Conservation (phyloP, 2,797 vertebrate species). For the Salmo trutta region DNA sequence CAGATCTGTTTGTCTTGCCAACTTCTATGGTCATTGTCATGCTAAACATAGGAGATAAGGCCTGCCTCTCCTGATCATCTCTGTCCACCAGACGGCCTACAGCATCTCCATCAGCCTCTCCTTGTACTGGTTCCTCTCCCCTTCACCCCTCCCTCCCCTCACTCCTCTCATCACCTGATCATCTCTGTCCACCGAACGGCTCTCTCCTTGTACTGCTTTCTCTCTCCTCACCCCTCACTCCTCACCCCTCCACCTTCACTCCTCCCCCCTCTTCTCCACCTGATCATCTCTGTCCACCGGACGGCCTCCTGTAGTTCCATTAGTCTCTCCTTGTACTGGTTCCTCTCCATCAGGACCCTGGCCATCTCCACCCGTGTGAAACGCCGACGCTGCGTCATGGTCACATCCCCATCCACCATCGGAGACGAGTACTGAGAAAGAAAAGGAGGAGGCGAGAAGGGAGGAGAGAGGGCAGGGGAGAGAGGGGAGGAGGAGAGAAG, state of each 20-base stretch:
- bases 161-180: not conserved
- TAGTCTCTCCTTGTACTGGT: conserved; percentile 88
- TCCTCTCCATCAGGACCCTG: conserved; percentile 87
- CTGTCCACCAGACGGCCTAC: too few species aligned
- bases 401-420: conserved; percentile 91
- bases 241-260: not conserved
- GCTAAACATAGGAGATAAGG: not conserved
- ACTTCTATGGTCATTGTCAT: not conserved
- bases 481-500: not conserved
- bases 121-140: too few species aligned
- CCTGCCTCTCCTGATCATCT: not conserved
- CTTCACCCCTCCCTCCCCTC: too few species aligned
- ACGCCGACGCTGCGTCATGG: conserved; percentile 88
- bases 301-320: conserved; percentile 92
- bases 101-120: too few species aligned
- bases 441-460: not conserved
- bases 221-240: not conserved
- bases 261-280: conserved; percentile 50
- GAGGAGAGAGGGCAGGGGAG: not conserved
- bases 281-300: conserved; percentile 91
- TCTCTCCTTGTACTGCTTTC: too few species aligned
- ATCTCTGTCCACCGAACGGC: not conserved
- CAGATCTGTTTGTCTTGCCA: too few species aligned
- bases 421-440: conserved; percentile 77
- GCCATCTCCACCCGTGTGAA: conserved; percentile 91